Percentiles rank a stretch among this genome's conserved stretches.
phyloP scores from a whole-genome alignment of 2,113 vertebrate species.

The Morone chrysops region DNA sequence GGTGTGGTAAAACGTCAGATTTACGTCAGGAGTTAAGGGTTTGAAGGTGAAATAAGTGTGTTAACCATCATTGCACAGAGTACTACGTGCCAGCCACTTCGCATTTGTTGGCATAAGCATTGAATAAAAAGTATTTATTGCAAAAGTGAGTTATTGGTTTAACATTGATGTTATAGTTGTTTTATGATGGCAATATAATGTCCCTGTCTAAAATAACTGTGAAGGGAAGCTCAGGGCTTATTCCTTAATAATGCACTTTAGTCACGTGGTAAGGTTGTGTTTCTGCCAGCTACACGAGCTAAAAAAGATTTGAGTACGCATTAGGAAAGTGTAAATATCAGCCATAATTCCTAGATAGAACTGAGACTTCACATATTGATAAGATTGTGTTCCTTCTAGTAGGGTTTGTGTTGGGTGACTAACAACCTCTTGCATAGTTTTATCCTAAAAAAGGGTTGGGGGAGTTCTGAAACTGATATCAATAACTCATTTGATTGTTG shows the following conservation, averaged over 20 bases:
- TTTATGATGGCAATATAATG: slow-evolving; percentile 9
- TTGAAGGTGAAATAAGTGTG: not conserved
- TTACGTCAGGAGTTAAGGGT: not conserved
- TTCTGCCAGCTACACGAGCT: slow-evolving; percentile 10
- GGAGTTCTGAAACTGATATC: not conserved
- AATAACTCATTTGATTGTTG: not conserved
- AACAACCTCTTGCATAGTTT: not conserved
- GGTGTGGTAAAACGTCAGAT: not conserved
- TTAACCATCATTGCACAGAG: not conserved
- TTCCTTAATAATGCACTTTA: slow-evolving; percentile 26
- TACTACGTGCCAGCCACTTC: not conserved
- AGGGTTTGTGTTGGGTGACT: not conserved
- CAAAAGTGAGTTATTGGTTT: slow-evolving; percentile 4
- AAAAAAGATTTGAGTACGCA: not conserved
- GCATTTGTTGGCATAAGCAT: not conserved
- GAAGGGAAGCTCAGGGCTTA: not conserved
- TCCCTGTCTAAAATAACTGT: not conserved
- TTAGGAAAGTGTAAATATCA: slow-evolving; percentile 20
- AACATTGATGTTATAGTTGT: not conserved
- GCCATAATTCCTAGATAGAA: not conserved
- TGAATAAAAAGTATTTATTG: not conserved
- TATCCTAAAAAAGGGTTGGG: not conserved
- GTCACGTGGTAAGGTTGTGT: not conserved
- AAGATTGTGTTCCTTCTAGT: not conserved
- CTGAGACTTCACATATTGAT: not conserved